These are phyloP conservation scores for Cryptops parisi DNA, from an alignment of 2,888 invertebrate species.

Conservation along the genomic window DNA sequence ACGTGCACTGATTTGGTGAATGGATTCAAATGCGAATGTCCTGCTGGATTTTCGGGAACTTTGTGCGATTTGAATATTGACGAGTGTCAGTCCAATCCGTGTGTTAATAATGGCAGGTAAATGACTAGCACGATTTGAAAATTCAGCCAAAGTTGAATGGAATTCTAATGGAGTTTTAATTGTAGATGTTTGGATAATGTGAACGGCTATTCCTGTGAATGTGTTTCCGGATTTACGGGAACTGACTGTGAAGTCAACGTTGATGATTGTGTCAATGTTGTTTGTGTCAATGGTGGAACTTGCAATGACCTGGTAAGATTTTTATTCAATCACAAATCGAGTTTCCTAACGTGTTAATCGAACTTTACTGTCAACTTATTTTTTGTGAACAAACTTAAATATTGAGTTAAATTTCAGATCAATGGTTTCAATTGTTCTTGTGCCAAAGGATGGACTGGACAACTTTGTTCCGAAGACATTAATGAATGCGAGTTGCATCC, in stretches of 20 bases:
- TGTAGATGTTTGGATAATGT: conserved; percentile 1
- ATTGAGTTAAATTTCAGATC: conserved; percentile 19
- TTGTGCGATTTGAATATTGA: not conserved
- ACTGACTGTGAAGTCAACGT: conserved; percentile 55
- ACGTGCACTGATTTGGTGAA: conserved; percentile 41
- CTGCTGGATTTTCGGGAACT: not conserved
- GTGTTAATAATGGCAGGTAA: conserved; percentile 3
- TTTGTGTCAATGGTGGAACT: conserved; percentile 20
- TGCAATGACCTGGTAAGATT: conserved; percentile 20
- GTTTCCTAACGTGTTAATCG: not conserved
- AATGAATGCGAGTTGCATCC: conserved; percentile 34
- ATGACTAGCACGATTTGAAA: not conserved
- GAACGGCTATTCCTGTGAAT: conserved; percentile 53
- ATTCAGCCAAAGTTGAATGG: not conserved
- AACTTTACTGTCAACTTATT: conserved; percentile 1
- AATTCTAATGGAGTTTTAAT: not conserved
- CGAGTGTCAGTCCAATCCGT: not conserved
- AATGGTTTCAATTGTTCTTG: conserved; percentile 44
- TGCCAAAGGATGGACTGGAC: conserved; percentile 42
- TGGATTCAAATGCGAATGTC: not conserved
- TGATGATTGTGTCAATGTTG: conserved; percentile 51
- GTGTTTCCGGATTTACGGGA: conserved; percentile 66
- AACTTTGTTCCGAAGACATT: conserved; percentile 41
- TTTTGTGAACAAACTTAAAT: not conserved
- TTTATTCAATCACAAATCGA: not conserved